These are phyloP conservation scores for Alviniconcha marisindica DNA, from an alignment of 1,140 invertebrate genomes.

Conservation along the genomic window DNA sequence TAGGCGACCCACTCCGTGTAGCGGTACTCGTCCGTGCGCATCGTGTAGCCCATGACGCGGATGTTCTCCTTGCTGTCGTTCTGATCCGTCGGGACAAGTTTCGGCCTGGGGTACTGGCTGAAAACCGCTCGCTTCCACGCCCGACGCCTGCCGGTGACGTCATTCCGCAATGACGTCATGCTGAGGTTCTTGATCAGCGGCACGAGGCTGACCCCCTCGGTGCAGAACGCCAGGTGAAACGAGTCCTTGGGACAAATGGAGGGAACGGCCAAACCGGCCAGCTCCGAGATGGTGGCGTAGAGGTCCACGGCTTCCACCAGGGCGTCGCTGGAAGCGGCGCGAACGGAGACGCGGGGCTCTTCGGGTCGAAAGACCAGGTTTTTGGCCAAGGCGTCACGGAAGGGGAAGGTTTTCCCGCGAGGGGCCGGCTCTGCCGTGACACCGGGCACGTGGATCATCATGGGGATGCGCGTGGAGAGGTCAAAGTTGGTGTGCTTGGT, in stretches of 20 bases:
- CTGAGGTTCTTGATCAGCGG: conserved; percentile 41
- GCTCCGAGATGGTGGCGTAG: conserved; percentile 88
- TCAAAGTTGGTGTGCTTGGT: conserved; percentile 93
- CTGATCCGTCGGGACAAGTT: conserved; percentile 82
- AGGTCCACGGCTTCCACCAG: conserved; percentile 88
- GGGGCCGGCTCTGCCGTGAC: conserved; percentile 36
- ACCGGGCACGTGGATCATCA: conserved; percentile 84
- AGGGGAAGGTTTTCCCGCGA: conserved; percentile 6
- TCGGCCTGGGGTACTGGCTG: conserved; percentile 54
- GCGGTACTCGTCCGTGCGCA: conserved; percentile 83
- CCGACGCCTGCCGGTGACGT: not conserved
- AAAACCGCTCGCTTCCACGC: conserved; percentile 44
- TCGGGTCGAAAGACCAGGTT: not conserved
- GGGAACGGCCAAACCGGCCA: conserved; percentile 79
- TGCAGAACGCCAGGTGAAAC: conserved; percentile 76
- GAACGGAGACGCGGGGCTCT: not conserved
- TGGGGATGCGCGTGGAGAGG: conserved; percentile 85
- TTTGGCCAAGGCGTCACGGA: not conserved
- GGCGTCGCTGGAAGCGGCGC: conserved; percentile 37
- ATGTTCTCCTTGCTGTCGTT: conserved; percentile 85
- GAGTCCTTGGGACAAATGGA: conserved; percentile 78
- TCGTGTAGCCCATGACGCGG: conserved; percentile 85
- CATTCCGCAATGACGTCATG: not conserved
- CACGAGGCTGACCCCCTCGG: conserved; percentile 85
- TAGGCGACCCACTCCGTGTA: conserved; percentile 86